Evolutionary conservation across 1,140 invertebrate species (phyloP), one percentile per base, ranked within the genome.

Genomic region (Scaptomyza graminum): DNA sequence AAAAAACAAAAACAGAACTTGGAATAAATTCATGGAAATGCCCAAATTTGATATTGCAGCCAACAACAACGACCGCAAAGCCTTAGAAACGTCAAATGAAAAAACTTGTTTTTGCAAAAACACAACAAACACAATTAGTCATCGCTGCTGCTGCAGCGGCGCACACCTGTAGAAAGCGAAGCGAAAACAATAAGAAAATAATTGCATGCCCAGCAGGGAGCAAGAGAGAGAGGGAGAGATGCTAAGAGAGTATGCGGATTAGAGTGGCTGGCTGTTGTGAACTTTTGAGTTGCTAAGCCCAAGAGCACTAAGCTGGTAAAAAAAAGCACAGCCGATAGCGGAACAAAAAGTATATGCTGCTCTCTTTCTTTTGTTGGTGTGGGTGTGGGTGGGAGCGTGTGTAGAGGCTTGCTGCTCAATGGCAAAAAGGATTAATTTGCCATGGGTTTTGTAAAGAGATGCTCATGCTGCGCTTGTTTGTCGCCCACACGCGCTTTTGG

Each of bases 141-240:
- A 85, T 87, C 69, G 62, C 51, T 25, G 77, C 67, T 69, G 62
- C 69, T 18, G 34, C 41, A 7, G 15, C 49, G 52, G 61, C 67
- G 61, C 76, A 79, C 79, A 82, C 79, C 79, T 83, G 79, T 84
- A 83, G 79, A 82, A 82, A 82, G 79, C 79, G 61, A 74, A 75
- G 71, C 64, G 49, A 41, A 47, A 61, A 61, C 44, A 75, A 60
- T 62, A 50, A 54, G 74, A 76, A 60, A 82, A 57, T 62, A 69
- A 81, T 65, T 65, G 60, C 54, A 72, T 59, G 55, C 18, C 12
- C 39, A 52, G 15, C 15, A 60, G 44, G 28, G 12, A 51, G 34
- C 7, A 13, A 56, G 34, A 47, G 47, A 25, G 22, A 49, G 28
- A 39, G 18, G 18, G 28, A 28, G 12, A 22, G 31, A 22, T 22